A percentile compares a stretch with the other conserved stretches of the same genome.
phyloP scores from a whole-genome alignment of 1,140 invertebrate genomes.

The Luehdorfia chinensis region DNA sequence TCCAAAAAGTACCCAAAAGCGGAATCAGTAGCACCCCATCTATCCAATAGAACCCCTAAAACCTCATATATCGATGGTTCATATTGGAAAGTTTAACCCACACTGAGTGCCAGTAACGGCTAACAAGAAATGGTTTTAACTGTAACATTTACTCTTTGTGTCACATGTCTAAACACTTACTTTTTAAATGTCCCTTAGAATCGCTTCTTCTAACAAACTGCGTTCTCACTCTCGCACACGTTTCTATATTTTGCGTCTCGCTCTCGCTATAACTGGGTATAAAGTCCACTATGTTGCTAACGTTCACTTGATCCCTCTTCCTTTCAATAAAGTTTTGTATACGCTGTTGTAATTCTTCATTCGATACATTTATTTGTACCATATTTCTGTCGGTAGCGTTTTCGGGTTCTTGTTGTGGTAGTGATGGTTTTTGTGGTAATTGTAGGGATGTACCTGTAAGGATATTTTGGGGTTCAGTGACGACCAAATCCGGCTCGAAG shows the following conservation, averaged over 20 bases:
- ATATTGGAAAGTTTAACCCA: too few species aligned
- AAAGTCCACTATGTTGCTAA: constrained; percentile 81
- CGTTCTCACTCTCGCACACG: constrained; percentile 83
- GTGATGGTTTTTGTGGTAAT: constrained; percentile 9
- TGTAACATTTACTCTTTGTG: too few species aligned
- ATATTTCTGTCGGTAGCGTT: constrained; percentile 57
- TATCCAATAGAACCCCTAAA: too few species aligned
- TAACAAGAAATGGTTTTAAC: too few species aligned
- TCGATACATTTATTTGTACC: constrained; percentile 80
- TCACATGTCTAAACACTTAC: too few species aligned
- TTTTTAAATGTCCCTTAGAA: constrained; percentile 84
- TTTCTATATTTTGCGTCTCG: constrained; percentile 64
- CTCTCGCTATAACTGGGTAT: constrained; percentile 38
- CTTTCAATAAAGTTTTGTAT: constrained; percentile 82
- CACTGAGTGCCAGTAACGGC: too few species aligned
- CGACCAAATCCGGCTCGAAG: constrained; percentile 18
- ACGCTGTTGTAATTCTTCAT: constrained; percentile 77
- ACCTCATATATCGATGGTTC: too few species aligned
- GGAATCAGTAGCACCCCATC: too few species aligned
- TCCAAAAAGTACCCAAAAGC: too few species aligned
- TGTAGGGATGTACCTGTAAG: constrained; percentile 31
- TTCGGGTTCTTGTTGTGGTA: constrained; percentile 19
- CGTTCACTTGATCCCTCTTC: constrained; percentile 82
- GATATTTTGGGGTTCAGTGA: constrained; percentile 20
- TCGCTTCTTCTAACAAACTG: constrained; percentile 79